These are phyloP conservation scores for Ciconia maguari DNA, from an alignment of 2,113 vertebrate species.

Conservation along the genomic window DNA sequence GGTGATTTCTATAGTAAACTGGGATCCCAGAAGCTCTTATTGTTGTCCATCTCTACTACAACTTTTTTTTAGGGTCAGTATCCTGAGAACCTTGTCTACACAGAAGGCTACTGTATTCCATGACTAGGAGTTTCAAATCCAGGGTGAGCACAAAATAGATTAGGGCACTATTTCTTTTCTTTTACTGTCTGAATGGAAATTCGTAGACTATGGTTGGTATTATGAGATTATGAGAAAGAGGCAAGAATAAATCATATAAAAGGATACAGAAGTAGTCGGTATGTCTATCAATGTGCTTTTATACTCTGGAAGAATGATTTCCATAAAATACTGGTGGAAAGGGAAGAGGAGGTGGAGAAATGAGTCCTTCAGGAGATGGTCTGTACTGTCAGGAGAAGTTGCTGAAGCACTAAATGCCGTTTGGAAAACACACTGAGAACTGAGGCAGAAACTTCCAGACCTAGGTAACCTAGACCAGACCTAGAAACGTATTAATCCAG, in stretches of 20 bases:
- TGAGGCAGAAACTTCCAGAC: neutral
- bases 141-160: neutral
- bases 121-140: neutral
- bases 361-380: neutral
- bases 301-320: neutral
- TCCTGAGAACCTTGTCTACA: neutral
- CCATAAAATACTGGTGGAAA: neutral
- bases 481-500: neutral
- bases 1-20: neutral
- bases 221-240: neutral
- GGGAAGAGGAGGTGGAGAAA: neutral
- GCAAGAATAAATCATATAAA: neutral
- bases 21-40: neutral
- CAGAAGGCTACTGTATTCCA: neutral
- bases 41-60: neutral
- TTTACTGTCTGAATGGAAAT: neutral
- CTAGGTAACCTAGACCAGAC: no score
- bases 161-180: neutral
- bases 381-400: neutral
- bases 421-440: neutral
- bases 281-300: neutral
- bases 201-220: neutral
- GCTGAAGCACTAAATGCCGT: neutral
- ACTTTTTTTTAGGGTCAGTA: neutral
- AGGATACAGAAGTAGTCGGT: neutral